These are phyloP conservation scores for Eupithecia pulchellata DNA, from an alignment of 2,888 invertebrate species.

Conservation along the genomic window DNA sequence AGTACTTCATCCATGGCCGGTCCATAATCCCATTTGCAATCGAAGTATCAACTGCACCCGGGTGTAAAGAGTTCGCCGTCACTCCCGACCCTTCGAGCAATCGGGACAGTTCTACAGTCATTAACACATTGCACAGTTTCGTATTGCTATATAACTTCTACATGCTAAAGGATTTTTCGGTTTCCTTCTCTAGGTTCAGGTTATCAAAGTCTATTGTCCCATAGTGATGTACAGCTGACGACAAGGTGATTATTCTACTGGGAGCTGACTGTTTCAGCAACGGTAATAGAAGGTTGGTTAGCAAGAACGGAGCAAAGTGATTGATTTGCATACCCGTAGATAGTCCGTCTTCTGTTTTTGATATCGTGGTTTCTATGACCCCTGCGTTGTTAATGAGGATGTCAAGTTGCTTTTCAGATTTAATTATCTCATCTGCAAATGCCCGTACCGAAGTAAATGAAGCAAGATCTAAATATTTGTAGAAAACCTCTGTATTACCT, in stretches of 20 bases:
- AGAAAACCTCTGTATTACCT: slow-evolving; percentile 65
- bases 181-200: slow-evolving; percentile 57
- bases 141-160: slow-evolving; percentile 75
- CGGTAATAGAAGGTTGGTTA: slow-evolving; percentile 86
- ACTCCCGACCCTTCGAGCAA: slow-evolving; percentile 88
- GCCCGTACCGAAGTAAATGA: slow-evolving; percentile 83
- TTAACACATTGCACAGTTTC: slow-evolving; percentile 91
- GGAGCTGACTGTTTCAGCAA: slow-evolving; percentile 68
- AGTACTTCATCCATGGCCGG: slow-evolving; percentile 46
- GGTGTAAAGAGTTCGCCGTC: slow-evolving; percentile 92
- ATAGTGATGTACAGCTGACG: slow-evolving; percentile 61
- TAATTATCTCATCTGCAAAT: slow-evolving; percentile 85
- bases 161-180: slow-evolving; percentile 43
- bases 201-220: slow-evolving; percentile 61
- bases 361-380: slow-evolving; percentile 44
- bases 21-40: slow-evolving; percentile 82
- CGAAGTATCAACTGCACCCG: slow-evolving; percentile 87
- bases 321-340: slow-evolving; percentile 84
- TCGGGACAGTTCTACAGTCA: slow-evolving; percentile 89
- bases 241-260: slow-evolving; percentile 71
- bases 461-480: slow-evolving; percentile 77
- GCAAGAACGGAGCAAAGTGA: slow-evolving; percentile 88
- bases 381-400: slow-evolving; percentile 88
- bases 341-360: slow-evolving; percentile 85
- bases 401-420: slow-evolving; percentile 81